Percentiles rank a stretch among this genome's conserved stretches.
These are phyloP conservation scores for Chaetodon auriga DNA, from an alignment of 2,113 vertebrate species.

Conservation along the genomic window DNA sequence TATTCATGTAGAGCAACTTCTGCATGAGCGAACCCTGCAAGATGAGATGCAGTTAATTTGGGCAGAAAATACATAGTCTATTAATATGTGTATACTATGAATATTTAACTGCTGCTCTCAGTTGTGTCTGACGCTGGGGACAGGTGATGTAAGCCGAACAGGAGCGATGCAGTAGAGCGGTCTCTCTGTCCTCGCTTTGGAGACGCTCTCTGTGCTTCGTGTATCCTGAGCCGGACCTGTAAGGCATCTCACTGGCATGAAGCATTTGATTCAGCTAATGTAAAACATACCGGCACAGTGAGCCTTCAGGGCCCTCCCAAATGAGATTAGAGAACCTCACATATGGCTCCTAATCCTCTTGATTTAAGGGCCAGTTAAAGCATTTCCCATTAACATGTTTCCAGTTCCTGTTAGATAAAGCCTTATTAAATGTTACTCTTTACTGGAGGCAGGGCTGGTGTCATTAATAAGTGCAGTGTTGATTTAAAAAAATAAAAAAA, in stretches of 20 bases:
- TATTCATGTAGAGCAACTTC: slow-evolving; percentile 70
- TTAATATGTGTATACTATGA: slow-evolving; percentile 72
- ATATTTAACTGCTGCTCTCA: slow-evolving; percentile 69
- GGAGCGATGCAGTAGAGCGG: slow-evolving; percentile 19
- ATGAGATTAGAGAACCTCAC: slow-evolving; percentile 77
- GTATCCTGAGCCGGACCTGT: slow-evolving; percentile 5
- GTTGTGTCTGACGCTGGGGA: slow-evolving; percentile 45
- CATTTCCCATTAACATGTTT: slow-evolving; percentile 74
- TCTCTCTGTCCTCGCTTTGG: background rate
- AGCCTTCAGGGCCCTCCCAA: slow-evolving; percentile 51
- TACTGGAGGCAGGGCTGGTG: slow-evolving; percentile 38
- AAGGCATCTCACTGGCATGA: slow-evolving; percentile 25
- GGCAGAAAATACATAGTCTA: slow-evolving; percentile 72
- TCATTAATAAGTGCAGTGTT: slow-evolving; percentile 28
- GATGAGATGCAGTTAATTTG: slow-evolving; percentile 66
- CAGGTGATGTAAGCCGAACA: slow-evolving; percentile 59
- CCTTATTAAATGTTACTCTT: slow-evolving; percentile 46
- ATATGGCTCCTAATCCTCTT: slow-evolving; percentile 79
- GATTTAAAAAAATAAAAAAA: slow-evolving; percentile 29
- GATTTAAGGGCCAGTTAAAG: slow-evolving; percentile 76
- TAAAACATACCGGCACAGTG: slow-evolving; percentile 63
- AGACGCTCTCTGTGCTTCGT: background rate
- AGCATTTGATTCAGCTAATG: slow-evolving; percentile 68
- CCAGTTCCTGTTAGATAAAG: slow-evolving; percentile 71
- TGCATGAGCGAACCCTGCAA: slow-evolving; percentile 58